A percentile compares a stretch with the other conserved stretches of the same genome.
These are phyloP conservation scores for Psammodynastes pulverulentus DNA, from an alignment of 2,113 vertebrate genomes.

Conservation along the genomic window DNA sequence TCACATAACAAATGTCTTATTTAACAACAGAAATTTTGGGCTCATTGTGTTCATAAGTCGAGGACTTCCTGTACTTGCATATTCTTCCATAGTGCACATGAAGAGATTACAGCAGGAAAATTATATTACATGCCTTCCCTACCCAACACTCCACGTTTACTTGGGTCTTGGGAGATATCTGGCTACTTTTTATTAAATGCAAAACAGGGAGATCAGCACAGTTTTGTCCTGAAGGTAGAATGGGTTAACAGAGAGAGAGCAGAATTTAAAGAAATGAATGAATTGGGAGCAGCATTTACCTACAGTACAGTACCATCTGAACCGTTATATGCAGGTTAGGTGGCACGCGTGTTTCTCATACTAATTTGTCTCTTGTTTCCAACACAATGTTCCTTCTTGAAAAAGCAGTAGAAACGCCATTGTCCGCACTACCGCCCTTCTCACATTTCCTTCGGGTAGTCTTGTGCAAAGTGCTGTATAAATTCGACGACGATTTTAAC, in stretches of 20 bases:
- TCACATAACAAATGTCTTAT: too few species aligned
- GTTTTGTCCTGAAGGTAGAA: background rate
- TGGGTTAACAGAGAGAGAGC: too few species aligned
- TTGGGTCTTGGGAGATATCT: background rate
- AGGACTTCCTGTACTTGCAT: background rate
- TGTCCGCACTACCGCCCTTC: background rate
- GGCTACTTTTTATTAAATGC: background rate
- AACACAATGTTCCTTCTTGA: background rate
- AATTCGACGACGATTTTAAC: background rate
- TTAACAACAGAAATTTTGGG: too few species aligned
- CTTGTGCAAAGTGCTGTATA: background rate
- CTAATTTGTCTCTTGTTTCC: background rate
- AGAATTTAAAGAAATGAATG: background rate
- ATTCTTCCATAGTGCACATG: background rate
- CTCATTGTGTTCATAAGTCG: too few species aligned
- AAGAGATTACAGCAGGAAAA: background rate
- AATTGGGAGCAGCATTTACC: background rate
- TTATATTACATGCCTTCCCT: background rate
- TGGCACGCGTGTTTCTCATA: too few species aligned
- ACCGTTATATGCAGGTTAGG: background rate
- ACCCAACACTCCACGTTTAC: too few species aligned
- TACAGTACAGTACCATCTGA: background rate
- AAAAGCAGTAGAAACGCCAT: background rate
- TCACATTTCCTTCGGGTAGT: background rate
- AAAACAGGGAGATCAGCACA: background rate